Evolutionary conservation across 2,888 invertebrate species (phyloP).

Genomic region (Tetheella fluctuosa): DNA sequence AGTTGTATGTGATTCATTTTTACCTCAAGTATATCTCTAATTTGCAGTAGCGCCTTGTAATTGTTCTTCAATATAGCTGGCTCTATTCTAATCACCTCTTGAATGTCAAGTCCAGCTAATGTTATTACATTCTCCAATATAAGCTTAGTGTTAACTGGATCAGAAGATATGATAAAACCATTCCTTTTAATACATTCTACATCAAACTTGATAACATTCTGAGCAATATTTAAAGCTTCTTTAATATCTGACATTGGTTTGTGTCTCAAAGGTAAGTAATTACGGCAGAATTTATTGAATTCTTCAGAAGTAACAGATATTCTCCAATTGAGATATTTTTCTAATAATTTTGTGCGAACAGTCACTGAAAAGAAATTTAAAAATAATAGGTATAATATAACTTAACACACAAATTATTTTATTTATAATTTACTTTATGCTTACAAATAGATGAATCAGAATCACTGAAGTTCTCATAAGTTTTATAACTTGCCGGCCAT

Average conservation of each 20-base stretch:
- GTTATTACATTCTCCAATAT: slow-evolving; percentile 81
- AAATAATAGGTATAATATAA: too few relatives aligned
- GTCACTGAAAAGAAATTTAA: slow-evolving; percentile 57
- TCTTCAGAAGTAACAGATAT: slow-evolving; percentile 60
- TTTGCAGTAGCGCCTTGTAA: slow-evolving; percentile 80
- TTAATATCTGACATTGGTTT: slow-evolving; percentile 77
- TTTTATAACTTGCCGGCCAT: slow-evolving; percentile 60
- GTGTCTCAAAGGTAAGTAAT: slow-evolving; percentile 69
- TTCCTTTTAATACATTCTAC: slow-evolving; percentile 81
- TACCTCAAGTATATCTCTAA: slow-evolving; percentile 82
- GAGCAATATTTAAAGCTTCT: slow-evolving; percentile 81
- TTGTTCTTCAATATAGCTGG: slow-evolving; percentile 87
- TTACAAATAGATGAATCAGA: slow-evolving; percentile 63
- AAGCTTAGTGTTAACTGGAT: slow-evolving; percentile 83
- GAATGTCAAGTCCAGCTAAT: slow-evolving; percentile 83
- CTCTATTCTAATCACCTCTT: slow-evolving; percentile 77
- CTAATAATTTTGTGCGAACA: slow-evolving; percentile 67
- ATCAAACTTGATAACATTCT: slow-evolving; percentile 82
- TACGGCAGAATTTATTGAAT: slow-evolving; percentile 66
- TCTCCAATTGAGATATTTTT: slow-evolving; percentile 67
- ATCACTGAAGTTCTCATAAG: slow-evolving; percentile 54
- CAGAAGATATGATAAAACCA: slow-evolving; percentile 84
- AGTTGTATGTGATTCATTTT: slow-evolving; percentile 9
- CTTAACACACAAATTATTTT: too few relatives aligned
- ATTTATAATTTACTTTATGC: slow-evolving; percentile 32